These are phyloP conservation scores for Drepana arcuata DNA, from an alignment of 1,140 invertebrate genomes.

Conservation along the genomic window DNA sequence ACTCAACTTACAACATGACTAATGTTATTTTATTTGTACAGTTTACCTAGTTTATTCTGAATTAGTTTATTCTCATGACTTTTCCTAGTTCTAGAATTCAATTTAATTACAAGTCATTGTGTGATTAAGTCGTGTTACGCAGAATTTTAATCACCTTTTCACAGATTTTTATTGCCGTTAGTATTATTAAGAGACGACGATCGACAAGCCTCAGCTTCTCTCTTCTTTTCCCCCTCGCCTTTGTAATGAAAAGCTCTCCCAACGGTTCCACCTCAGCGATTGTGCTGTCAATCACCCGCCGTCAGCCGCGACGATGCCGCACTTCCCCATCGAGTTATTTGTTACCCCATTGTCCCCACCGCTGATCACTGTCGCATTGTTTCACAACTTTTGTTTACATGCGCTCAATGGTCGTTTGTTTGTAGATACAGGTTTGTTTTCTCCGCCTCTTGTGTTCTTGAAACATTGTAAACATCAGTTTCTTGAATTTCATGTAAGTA, in stretches of 20 bases:
- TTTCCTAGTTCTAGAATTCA: too few relatives aligned
- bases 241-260: slow-evolving; percentile 50
- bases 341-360: slow-evolving; percentile 55
- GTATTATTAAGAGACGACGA: too few relatives aligned
- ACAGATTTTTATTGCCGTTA: too few relatives aligned
- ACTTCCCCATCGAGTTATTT: slow-evolving; percentile 54
- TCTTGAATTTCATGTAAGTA: slow-evolving; percentile 27
- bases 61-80: too few relatives aligned
- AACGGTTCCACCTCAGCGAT: slow-evolving; percentile 40
- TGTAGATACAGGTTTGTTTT: slow-evolving; percentile 35
- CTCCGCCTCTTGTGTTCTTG: slow-evolving; percentile 25
- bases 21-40: too few relatives aligned
- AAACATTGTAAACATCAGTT: slow-evolving; percentile 23
- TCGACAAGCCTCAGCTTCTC: too few relatives aligned
- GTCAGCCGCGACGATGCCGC: slow-evolving; percentile 31
- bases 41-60: too few relatives aligned
- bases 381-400: slow-evolving; percentile 53
- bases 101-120: too few relatives aligned
- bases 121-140: too few relatives aligned
- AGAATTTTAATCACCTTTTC: too few relatives aligned
- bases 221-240: slow-evolving; percentile 46
- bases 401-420: slow-evolving; percentile 44
- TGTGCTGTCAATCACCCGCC: slow-evolving; percentile 58
- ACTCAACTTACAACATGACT: too few relatives aligned
- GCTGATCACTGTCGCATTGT: slow-evolving; percentile 56